These are phyloP conservation scores for Heliconius melpomene DNA, from an alignment of 1,140 invertebrate species.

Conservation along the genomic window DNA sequence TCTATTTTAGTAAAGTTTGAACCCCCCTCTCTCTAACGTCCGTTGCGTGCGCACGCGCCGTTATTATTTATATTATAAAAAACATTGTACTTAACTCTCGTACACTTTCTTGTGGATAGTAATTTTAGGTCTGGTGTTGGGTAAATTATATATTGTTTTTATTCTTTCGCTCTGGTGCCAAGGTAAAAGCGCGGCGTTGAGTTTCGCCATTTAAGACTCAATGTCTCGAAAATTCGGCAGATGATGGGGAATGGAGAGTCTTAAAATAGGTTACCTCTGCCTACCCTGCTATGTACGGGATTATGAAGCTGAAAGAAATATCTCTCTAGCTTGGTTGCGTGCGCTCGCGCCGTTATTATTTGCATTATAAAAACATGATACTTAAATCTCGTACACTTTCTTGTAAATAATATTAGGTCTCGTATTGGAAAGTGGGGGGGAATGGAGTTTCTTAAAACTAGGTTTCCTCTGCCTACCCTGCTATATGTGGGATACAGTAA, in stretches of 20 bases:
- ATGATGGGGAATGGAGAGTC: too few species aligned
- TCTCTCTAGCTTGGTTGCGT: slow-evolving; percentile 52
- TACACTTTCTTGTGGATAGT: slow-evolving; percentile 56
- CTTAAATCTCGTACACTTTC: slow-evolving; percentile 64
- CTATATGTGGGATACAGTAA: too few species aligned
- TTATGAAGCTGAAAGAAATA: background rate
- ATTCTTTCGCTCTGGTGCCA: too few species aligned
- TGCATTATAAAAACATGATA: slow-evolving; percentile 58
- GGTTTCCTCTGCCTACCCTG: too few species aligned
- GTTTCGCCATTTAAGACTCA: too few species aligned
- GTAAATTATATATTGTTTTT: background rate
- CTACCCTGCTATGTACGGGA: too few species aligned
- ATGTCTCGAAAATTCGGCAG: too few species aligned
- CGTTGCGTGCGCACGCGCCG: slow-evolving; percentile 58
- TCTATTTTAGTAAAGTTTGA: slow-evolving; percentile 57
- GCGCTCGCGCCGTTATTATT: slow-evolving; percentile 51
- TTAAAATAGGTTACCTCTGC: too few species aligned
- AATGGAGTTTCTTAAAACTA: too few species aligned
- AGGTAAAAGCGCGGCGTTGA: too few species aligned
- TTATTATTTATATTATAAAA: slow-evolving; percentile 59
- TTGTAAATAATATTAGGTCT: slow-evolving; percentile 50
- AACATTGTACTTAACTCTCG: slow-evolving; percentile 58
- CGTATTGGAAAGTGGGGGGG: background rate
- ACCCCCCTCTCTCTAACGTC: slow-evolving; percentile 41
- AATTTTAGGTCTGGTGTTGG: slow-evolving; percentile 51